Conservation (phyloP, 2,113 vertebrate genomes). For the Eptatretus burgeri region DNA sequence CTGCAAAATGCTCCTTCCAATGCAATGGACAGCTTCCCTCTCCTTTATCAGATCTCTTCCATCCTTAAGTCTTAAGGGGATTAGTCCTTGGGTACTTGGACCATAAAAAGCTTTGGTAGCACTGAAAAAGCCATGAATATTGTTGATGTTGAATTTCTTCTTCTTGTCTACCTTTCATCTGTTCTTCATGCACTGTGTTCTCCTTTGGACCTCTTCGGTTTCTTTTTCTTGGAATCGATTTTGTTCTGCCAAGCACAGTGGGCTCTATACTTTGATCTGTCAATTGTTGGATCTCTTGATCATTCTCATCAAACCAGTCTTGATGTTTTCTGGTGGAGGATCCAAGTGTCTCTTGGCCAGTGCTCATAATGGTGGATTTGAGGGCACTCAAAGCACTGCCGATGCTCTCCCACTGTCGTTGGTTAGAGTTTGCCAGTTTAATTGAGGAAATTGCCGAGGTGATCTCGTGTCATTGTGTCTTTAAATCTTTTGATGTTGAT, state of each 20-base stretch:
- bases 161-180: background rate
- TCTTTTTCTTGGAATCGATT: background rate
- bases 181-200: background rate
- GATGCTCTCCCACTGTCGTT: background rate
- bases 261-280: background rate
- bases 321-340: background rate
- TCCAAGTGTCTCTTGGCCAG: background rate
- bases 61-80: background rate
- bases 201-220: background rate
- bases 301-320: constrained; percentile 2
- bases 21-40: background rate
- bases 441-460: background rate
- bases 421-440: background rate
- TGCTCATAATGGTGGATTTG: background rate
- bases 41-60: constrained; percentile 1
- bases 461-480: background rate
- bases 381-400: background rate
- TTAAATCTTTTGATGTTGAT: background rate
- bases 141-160: background rate
- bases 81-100: background rate
- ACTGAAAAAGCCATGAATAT: background rate
- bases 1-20: background rate
- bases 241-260: background rate
- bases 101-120: background rate
- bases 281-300: constrained; percentile 1